A percentile compares a stretch with the other conserved stretches of the same genome.
Evolutionary conservation across 2,113 vertebrate species (phyloP).

Genomic region (Colistium nudipinnis): DNA sequence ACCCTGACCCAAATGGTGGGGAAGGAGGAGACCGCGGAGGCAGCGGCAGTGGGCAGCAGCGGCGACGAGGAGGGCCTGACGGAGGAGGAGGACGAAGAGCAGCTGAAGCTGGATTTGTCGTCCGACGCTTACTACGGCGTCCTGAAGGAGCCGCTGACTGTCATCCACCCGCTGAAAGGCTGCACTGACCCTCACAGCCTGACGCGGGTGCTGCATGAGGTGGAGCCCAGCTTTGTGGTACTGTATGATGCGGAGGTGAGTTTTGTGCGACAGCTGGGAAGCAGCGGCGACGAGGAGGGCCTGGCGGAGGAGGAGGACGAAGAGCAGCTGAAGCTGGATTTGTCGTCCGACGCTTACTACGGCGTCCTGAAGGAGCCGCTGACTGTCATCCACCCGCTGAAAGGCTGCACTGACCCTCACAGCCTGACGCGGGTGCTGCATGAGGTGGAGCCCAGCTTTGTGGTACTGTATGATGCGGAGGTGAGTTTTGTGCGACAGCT

Average conservation of each 20-base stretch:
- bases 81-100: constrained; percentile 62
- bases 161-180: constrained; percentile 92
- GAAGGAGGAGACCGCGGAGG: constrained; percentile 55
- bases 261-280: constrained; percentile 95
- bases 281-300: no score
- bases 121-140: constrained; percentile 91
- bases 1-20: constrained; percentile 90
- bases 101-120: constrained; percentile 84
- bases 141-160: constrained; percentile 89
- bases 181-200: constrained; percentile 92
- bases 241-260: constrained; percentile 92
- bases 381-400: constrained; percentile 91
- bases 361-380: constrained; percentile 91
- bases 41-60: constrained; percentile 67
- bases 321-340: constrained; percentile 80
- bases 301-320: no score
- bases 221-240: constrained; percentile 92
- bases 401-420: constrained; percentile 91
- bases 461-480: constrained; percentile 93
- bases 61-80: constrained; percentile 73
- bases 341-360: constrained; percentile 90
- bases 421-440: constrained; percentile 90
- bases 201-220: constrained; percentile 90
- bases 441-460: constrained; percentile 91
- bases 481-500: constrained; percentile 94